These are phyloP conservation scores for Palythoa caribaeorum DNA, from an alignment of 92 coral and sea anemone genomes.

Conservation along the genomic window DNA sequence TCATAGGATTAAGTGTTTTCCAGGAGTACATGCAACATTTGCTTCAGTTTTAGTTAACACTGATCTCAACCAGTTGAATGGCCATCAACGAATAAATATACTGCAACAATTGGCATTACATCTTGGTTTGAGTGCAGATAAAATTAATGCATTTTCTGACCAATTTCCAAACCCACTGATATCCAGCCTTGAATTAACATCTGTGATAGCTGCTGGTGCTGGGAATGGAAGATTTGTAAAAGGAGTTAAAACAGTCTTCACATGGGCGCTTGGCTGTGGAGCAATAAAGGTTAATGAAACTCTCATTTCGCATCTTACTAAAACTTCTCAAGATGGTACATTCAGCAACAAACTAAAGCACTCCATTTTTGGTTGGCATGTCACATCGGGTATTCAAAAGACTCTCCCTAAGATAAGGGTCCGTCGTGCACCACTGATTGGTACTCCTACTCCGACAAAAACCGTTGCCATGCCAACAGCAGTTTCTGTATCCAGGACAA, in stretches of 20 bases:
- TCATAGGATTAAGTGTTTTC: conserved; percentile 64
- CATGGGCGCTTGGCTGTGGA: conserved; percentile 94
- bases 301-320: conserved; percentile 66
- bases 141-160: conserved; percentile 70
- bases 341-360: conserved; percentile 67
- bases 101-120: conserved; percentile 65
- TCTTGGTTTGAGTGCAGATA: conserved; percentile 61
- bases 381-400: conserved; percentile 86
- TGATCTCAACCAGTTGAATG: conserved; percentile 70
- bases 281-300: conserved; percentile 75
- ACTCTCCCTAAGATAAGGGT: conserved; percentile 64
- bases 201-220: conserved; percentile 83
- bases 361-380: conserved; percentile 93
- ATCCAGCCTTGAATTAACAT: conserved; percentile 75
- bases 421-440: conserved; percentile 63
- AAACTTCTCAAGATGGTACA: conserved; percentile 79
- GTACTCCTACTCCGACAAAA: conserved; percentile 83
- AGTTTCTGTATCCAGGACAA: conserved; percentile 65
- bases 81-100: conserved; percentile 67
- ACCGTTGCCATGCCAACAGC: conserved; percentile 74
- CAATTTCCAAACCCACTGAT: conserved; percentile 73
- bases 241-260: conserved; percentile 77
- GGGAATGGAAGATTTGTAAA: conserved; percentile 86
- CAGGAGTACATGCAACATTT: conserved; percentile 73
- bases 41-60: conserved; percentile 74